Base-by-base conservation (phyloP, 1,140 invertebrate species). In the Wiebesia pumilae region DNA sequence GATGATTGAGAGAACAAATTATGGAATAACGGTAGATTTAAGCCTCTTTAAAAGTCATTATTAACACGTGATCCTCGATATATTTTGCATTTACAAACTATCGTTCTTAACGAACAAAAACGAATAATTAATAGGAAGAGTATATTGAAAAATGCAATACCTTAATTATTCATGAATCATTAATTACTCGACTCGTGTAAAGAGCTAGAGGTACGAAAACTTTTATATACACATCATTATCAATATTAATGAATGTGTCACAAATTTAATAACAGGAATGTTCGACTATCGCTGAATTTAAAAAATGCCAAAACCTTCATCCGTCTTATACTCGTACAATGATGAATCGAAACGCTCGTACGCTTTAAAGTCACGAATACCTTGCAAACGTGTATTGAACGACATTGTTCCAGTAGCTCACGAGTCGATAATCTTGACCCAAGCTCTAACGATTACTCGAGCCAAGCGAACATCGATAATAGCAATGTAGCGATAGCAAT, bases 401-500 rank as follows among this genome's bases (percentile, higher is more conserved):
- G 67, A 69, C 67, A 16, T n/a, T 16, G 38, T 24, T 43, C 38
- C 0, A 75, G 21, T n/a, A 3, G 58, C 54, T 14, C 27, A 43
- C 43, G 30, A 81, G 79, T 58, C 58, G 62, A 81, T 81, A 81
- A 81, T 65, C 79, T 81, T 30, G 58, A 12, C n/a, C 78, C 78
- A 33, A 14, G 21, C 12, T 80, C 33, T 27, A 10, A 12, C 78
- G 21, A 54, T 38, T 10, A 0, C 30, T 65, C 21, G 16, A n/a
- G 3, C 35, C 78, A 62, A 54, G 35, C 51, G 27, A 27, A 40
- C 27, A 54, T 40, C 65, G 65, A 71, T 82, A 71, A 82, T 82
- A 69, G n/a, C 80, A 67, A 81, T 81, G 47, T 38, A n/a, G n/a
- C n/a, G n/a, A n/a, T n/a, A n/a, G n/a, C n/a, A n/a, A 65, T 65